Evolutionary conservation across 35 echinoderm and acorn worm genomes (phyloP).

Genomic region (Stichopus chloronotus): DNA sequence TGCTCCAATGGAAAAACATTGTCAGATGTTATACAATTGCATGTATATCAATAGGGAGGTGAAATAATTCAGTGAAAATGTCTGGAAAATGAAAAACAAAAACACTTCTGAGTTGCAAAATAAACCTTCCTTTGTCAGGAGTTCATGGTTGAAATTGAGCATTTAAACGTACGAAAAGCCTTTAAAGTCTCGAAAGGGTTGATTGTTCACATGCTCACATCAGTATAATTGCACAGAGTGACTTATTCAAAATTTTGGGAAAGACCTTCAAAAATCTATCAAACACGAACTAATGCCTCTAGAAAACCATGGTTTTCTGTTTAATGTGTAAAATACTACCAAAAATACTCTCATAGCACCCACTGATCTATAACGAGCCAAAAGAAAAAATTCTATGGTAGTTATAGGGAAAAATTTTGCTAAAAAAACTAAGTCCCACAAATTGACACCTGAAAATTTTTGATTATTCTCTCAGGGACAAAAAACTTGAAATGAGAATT

Average conservation of each 20-base stretch:
- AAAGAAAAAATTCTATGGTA: background rate
- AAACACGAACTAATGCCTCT: slow-evolving; percentile 13
- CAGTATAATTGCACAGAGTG: background rate
- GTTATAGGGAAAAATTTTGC: slow-evolving; percentile 17
- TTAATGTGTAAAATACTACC: slow-evolving; percentile 4
- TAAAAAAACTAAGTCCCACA: slow-evolving; percentile 42
- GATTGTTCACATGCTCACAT: background rate
- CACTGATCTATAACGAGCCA: background rate
- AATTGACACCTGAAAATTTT: slow-evolving; percentile 35
- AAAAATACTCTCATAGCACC: background rate
- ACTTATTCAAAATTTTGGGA: background rate
- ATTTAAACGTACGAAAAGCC: background rate
- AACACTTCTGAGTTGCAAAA: too few species aligned
- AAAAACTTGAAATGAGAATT: background rate
- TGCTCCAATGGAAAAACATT: too few species aligned
- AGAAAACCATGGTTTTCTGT: slow-evolving; percentile 18
- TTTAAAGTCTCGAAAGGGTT: background rate
- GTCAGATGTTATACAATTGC: too few species aligned
- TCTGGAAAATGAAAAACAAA: too few species aligned
- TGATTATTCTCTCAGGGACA: background rate
- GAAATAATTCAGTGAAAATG: too few species aligned
- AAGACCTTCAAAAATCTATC: slow-evolving; percentile 27
- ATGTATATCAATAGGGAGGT: too few species aligned
- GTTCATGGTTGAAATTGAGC: too few species aligned
- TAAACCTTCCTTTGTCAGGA: too few species aligned